Evolutionary conservation across 2,797 vertebrate genomes (phyloP).

Genomic region (Takifugu rubripes): DNA sequence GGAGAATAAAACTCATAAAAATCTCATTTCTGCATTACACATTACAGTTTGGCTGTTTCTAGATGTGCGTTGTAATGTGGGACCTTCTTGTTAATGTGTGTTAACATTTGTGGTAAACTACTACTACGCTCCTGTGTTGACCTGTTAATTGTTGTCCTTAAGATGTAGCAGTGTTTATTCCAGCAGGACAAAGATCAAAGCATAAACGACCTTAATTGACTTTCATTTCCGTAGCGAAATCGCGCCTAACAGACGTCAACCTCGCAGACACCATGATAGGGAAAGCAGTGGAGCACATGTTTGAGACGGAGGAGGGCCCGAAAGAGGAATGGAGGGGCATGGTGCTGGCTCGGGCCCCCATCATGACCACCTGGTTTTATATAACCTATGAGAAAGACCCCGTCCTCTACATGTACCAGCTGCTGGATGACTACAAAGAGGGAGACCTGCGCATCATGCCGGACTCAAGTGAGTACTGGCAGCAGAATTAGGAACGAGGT

Average conservation of each 20-base stretch:
- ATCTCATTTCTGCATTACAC: too few species aligned
- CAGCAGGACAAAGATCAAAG: too few species aligned
- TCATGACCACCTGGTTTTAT: slow-evolving; percentile 98
- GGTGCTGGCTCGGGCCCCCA: slow-evolving; percentile 93
- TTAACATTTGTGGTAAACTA: too few species aligned
- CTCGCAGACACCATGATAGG: slow-evolving; percentile 91
- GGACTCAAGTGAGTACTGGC: slow-evolving; percentile 85
- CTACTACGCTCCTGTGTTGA: too few species aligned
- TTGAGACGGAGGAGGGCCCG: slow-evolving; percentile 92
- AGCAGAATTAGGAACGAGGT: too few species aligned
- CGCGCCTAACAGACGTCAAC: slow-evolving; percentile 55
- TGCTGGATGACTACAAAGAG: slow-evolving; percentile 95
- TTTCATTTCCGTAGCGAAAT: slow-evolving; percentile 46
- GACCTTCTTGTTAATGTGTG: too few species aligned
- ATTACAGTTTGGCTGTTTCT: too few species aligned
- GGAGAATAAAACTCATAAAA: background rate
- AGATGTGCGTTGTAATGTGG: too few species aligned
- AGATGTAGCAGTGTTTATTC: too few species aligned
- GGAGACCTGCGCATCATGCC: slow-evolving; percentile 97
- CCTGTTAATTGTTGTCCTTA: too few species aligned
- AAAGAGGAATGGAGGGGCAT: slow-evolving; percentile 96
- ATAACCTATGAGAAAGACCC: slow-evolving; percentile 99
- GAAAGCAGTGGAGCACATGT: slow-evolving; percentile 95
- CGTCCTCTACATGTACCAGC: slow-evolving; percentile 98
- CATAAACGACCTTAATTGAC: background rate